Evolutionary conservation across 1,140 invertebrate species (phyloP), one percentile per base, ranked within the genome.

Genomic region (Diuraphis noxia): DNA sequence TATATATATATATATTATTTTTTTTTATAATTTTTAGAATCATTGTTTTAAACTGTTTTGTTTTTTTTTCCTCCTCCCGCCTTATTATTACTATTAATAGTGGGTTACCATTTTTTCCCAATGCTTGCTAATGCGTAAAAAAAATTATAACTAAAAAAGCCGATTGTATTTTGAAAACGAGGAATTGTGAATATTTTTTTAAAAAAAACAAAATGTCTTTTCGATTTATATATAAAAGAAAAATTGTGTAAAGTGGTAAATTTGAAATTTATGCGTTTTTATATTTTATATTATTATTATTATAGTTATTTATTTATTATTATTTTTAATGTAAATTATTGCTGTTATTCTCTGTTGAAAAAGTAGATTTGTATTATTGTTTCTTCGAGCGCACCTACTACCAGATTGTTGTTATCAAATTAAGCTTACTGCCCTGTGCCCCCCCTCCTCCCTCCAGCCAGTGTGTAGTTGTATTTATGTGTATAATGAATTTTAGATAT

Each of bases 261-360:
- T 52, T 91, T 82, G 34, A 82, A 91, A 91, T 91, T 89, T 91
- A 91, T 52, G 77, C 77, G 89, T 91, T 91, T 91, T 91, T 91
- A 91, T 91, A 91, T 91, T 91, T 91, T 82, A 91, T 91, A 81
- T 91, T 91, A 91, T 91, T 91, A 81, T 91, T 91, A 91, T 91
- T 91, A 91, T 89, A 91, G 89, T 91, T 91, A 91, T 91, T 91
- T 91, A 91, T 91, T 91, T 91, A 91, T 91, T 91, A 91, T 91
- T 91, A 91, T 91, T 91, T 91, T 82, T 36, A 82, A 52, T 91
- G 77, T 82, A 91, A 82, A 91, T 91, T 91, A 91, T 91, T 52
- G 89, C 89, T 82, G 89, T 91, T 91, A 91, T 91, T 82, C 77
- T 91, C 89, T 91, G 89, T 91, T 91, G 43, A 91, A 91, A 82